Percentiles rank a stretch among this genome's conserved stretches.
Evolutionary conservation across 2,113 vertebrate genomes (phyloP).

Genomic region (Cyprinus carpio): DNA sequence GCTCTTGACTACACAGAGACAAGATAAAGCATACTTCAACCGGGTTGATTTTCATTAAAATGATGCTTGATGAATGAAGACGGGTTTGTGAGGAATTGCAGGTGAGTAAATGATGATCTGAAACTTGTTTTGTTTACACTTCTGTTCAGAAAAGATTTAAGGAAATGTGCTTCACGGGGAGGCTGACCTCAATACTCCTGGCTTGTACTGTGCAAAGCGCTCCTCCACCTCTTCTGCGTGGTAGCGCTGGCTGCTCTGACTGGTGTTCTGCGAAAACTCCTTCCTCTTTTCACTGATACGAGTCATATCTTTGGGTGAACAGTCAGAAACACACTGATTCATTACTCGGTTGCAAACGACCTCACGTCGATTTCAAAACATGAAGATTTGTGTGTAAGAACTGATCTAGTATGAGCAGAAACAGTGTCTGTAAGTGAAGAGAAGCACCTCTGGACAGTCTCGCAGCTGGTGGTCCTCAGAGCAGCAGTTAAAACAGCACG

Average conservation of each 20-base stretch:
- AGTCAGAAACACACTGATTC: background rate
- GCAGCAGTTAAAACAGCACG: slow-evolving; percentile 96
- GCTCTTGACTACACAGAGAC: slow-evolving; percentile 79
- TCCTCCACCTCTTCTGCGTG: slow-evolving; percentile 93
- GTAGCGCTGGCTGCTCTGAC: slow-evolving; percentile 86
- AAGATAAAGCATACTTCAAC: background rate
- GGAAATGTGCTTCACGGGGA: too few species aligned
- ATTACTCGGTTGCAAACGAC: background rate
- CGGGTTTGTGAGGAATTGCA: too few species aligned
- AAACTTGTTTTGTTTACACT: too few species aligned
- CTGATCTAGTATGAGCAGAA: background rate
- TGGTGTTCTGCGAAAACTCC: slow-evolving; percentile 84
- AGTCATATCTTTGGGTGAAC: slow-evolving; percentile 84
- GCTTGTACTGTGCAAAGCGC: slow-evolving; percentile 91
- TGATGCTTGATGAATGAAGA: too few species aligned
- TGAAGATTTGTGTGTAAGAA: background rate
- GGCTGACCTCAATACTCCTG: slow-evolving; percentile 88
- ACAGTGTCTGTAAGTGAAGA: background rate
- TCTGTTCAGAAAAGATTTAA: too few species aligned
- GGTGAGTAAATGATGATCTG: too few species aligned
- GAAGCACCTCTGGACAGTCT: slow-evolving; percentile 88
- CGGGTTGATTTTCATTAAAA: background rate
- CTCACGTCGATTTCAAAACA: background rate
- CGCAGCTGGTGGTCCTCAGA: slow-evolving; percentile 89
- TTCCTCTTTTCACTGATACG: slow-evolving; percentile 91